These are phyloP conservation scores for Hypocryptadius cinnamomeus DNA, from an alignment of 2,113 vertebrate species.

Conservation along the genomic window DNA sequence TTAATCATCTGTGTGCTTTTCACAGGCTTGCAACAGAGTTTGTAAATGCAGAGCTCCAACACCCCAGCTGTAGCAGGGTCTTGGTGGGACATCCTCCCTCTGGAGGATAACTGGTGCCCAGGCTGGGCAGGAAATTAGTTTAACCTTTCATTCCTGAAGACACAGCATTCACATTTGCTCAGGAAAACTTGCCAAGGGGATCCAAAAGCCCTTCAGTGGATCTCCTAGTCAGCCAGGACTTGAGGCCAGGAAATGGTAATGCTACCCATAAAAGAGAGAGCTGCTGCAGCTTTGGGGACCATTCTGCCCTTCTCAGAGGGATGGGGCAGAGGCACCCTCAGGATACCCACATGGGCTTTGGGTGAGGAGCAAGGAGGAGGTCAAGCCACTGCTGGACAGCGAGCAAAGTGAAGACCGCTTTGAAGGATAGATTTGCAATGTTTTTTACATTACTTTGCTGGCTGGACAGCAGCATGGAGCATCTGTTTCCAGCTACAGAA, in stretches of 20 bases:
- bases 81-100: neutral
- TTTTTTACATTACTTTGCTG: constrained; percentile 57
- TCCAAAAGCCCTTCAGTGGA: neutral
- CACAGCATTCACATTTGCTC: neutral
- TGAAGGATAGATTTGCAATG: constrained; percentile 48
- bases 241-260: neutral
- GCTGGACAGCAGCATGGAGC: constrained; percentile 46
- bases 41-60: neutral
- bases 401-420: constrained; percentile 40
- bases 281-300: neutral
- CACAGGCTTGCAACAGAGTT: neutral
- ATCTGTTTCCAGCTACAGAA: constrained; percentile 79
- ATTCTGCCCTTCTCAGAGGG: neutral
- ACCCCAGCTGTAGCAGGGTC: neutral
- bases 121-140: neutral
- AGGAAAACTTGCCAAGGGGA: neutral
- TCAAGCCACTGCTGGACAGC: neutral
- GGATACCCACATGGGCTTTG: neutral
- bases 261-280: neutral
- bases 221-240: neutral
- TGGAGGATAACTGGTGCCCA: neutral
- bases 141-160: neutral
- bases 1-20: neutral
- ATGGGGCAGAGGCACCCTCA: neutral
- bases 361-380: neutral